phyloP scores from a whole-genome alignment of 2,888 invertebrate species.

The Dynastes tityus region DNA sequence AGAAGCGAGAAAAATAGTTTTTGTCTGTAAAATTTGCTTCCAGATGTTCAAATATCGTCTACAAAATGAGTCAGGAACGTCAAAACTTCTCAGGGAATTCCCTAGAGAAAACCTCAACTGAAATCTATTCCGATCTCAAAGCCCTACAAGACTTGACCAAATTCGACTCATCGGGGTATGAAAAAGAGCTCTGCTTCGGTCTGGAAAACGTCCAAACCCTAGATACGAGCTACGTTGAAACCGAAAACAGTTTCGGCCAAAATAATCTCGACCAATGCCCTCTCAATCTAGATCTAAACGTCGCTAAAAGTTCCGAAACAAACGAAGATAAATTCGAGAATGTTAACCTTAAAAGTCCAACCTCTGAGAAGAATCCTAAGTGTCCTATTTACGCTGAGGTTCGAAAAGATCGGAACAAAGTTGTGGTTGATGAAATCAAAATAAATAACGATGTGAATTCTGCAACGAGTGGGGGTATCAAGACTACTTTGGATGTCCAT shows the following conservation, averaged over 20 bases:
- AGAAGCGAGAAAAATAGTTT: background rate
- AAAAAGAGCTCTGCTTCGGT: slow-evolving; percentile 59
- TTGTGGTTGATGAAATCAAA: slow-evolving; percentile 50
- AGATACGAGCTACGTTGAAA: slow-evolving; percentile 65
- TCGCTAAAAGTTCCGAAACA: slow-evolving; percentile 60
- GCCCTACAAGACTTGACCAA: slow-evolving; percentile 65
- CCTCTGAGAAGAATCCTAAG: slow-evolving; percentile 58
- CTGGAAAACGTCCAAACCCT: slow-evolving; percentile 60
- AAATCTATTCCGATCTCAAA: slow-evolving; percentile 68
- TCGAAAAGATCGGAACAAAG: slow-evolving; percentile 62
- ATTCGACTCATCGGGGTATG: slow-evolving; percentile 54
- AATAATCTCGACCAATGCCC: slow-evolving; percentile 59
- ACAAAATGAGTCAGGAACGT: slow-evolving; percentile 64
- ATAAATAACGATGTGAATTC: slow-evolving; percentile 53
- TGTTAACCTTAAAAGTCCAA: slow-evolving; percentile 62
- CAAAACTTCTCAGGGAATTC: slow-evolving; percentile 60
- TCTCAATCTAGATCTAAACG: slow-evolving; percentile 61
- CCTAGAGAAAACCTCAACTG: slow-evolving; percentile 66
- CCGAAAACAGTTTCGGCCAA: slow-evolving; percentile 61
- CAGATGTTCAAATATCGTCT: slow-evolving; percentile 63
- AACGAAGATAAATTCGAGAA: slow-evolving; percentile 57
- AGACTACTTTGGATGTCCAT: slow-evolving; percentile 73
- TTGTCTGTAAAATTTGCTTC: background rate
- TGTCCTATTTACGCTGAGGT: slow-evolving; percentile 66
- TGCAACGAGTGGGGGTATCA: slow-evolving; percentile 35